A percentile compares a stretch with the other conserved stretches of the same genome.
Conservation (phyloP, 2,113 vertebrate genomes). For the Leuciscus idus region DNA sequence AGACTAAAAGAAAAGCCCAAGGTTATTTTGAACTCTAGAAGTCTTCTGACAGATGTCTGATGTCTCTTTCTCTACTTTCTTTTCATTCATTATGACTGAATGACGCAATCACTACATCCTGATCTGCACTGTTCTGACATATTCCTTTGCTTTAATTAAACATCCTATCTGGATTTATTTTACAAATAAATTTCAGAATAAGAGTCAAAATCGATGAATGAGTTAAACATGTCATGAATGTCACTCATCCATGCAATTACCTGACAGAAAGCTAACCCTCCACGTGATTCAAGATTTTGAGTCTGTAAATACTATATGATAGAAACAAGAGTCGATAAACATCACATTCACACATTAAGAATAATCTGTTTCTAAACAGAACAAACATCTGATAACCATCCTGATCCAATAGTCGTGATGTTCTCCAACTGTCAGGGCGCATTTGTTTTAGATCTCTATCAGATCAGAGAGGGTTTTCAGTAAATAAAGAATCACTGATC, state of each 20-base stretch:
- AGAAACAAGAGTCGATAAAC: not conserved
- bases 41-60: slow-evolving; percentile 22
- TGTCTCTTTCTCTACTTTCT: not conserved
- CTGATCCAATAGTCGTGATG: not conserved
- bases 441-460: not conserved
- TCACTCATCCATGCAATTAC: not conserved
- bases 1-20: not conserved
- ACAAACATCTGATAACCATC: slow-evolving; percentile 1
- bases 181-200: not conserved
- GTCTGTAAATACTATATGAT: not conserved
- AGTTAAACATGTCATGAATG: not conserved
- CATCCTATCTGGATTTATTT: not conserved
- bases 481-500: slow-evolving; percentile 52
- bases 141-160: not conserved
- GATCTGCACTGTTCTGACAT: not conserved
- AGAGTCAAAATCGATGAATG: not conserved
- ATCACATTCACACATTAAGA: not conserved
- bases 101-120: not conserved
- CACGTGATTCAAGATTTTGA: not conserved
- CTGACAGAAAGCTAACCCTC: not conserved
- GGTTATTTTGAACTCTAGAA: slow-evolving; percentile 16
- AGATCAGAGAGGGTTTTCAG: slow-evolving; percentile 19
- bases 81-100: not conserved
- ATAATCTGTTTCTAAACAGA: slow-evolving; percentile 23
- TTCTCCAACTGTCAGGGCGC: not conserved